Base-by-base conservation (phyloP, 2,888 invertebrate species). In the Cephus nigrinus region DNA sequence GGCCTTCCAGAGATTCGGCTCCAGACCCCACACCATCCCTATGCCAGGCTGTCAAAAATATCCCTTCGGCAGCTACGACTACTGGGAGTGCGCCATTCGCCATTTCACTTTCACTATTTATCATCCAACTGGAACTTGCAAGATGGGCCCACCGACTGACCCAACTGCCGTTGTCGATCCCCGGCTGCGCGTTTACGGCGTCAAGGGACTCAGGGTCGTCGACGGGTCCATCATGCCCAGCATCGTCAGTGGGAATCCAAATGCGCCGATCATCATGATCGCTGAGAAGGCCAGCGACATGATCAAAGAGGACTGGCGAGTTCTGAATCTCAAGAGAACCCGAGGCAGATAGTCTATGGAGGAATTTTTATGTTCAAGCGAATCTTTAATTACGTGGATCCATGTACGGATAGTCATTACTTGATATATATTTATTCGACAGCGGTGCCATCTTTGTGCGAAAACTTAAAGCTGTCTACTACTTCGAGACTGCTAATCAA, bases 181-280 rank as follows among this genome's bases (percentile, higher is more conserved):
- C 0, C 92, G 97, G 75, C 90, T 97, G 75, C 93, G 95, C 33
- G 97, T 97, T 1, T 95, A 96, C 82, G 97, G 97, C 0, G 94
- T 97, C 0, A 94, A 95, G 1, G 95, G 95, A 36, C 91, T 97
- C 34, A 93, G 97, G 80, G 96, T 97, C 0, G 95, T 95, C 0
- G 97, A 97, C 88, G 97, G 97, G 0, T 96, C 97, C 82, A 95
- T 98, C 76, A 97, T 98, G 97, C 97, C 97, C 0, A 95, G 94
- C 1, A 97, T 98, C 80, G 94, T 97, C 23, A 97, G 97, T 89
- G 97, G 97, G 0, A 97, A 98, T 92, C 97, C 97, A 0, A 97
- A 97, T 90, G 97, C 97, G 1, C 97, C 97, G 0, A 94, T 95
- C 1, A 97, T 98, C 73, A 97, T 97, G 97, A 97, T 98, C 76